These are phyloP conservation scores for Drosophila limbata DNA, from an alignment of 2,888 invertebrate species.

Conservation along the genomic window DNA sequence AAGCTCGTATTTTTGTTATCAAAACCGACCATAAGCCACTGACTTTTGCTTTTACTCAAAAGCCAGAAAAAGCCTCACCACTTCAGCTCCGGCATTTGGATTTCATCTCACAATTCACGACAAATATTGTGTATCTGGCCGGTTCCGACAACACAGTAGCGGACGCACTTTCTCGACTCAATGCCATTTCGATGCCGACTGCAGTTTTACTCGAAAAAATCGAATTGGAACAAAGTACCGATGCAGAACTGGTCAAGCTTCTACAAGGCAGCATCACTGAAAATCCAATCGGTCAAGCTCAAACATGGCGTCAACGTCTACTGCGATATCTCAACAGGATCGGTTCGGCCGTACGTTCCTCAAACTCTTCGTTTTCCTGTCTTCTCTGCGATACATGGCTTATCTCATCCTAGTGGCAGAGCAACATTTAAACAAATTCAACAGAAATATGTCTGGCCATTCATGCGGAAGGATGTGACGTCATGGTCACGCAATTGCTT, in stretches of 20 bases:
- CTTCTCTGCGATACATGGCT: not conserved
- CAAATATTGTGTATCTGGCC: not conserved
- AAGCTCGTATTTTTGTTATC: not conserved
- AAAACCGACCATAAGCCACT: constrained; percentile 2
- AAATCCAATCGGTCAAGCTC: too few species aligned
- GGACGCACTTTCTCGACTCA: not conserved
- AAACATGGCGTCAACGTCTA: not conserved
- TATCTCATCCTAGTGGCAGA: not conserved
- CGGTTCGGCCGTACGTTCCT: not conserved
- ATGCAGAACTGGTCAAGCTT: not conserved
- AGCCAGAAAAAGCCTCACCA: not conserved
- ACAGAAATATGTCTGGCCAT: not conserved
- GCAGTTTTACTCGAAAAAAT: not conserved
- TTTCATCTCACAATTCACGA: constrained; percentile 5
- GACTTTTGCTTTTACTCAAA: not conserved
- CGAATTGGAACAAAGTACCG: not conserved
- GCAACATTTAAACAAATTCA: not conserved
- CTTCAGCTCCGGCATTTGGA: constrained; percentile 2
- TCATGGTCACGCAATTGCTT: not conserved
- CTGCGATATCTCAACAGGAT: not conserved
- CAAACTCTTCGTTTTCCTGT: not conserved
- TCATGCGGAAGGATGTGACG: not conserved
- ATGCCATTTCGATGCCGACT: not conserved
- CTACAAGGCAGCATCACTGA: not conserved
- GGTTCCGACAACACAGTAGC: constrained; percentile 1